Evolutionary conservation across 2,797 vertebrate species (phyloP), one percentile per base, ranked within the genome.

Genomic region (Lindbergichthys nudifrons): DNA sequence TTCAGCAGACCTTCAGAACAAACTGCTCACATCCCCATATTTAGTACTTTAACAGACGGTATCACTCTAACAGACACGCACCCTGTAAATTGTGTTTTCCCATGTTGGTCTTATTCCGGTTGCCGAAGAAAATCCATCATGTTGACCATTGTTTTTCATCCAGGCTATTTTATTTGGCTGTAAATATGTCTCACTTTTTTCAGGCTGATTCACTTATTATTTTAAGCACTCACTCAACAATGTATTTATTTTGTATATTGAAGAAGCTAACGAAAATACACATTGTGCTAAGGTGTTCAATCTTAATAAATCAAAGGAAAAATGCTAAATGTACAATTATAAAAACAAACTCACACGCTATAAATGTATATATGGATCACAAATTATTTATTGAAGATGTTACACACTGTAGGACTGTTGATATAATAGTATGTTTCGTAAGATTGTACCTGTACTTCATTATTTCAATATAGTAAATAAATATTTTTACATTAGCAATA

Each of bases 31-130:
- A 43, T 81, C 57, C 73, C 47, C 60, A 52, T 51, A 70, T 68
- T 79, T 30, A 79, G 62, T 73, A 18, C 60, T 89, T 83, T 66
- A 81, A 59, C 85, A 88, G 88, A 85, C 80, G 68, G 65, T 71
- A 89, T 91, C 75, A 70, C 70, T 88, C 83, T 78, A 87, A 61
- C 88, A 92, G 86, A 88, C 83, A 42, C 36, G 4, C 43, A 62
- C 30, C 53, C 61, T 84, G 77, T 61, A 85, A 87, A 73, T 61
- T 51, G 56, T 66, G 10, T 80, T 77, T 69, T 87, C 89, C 91
- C 90, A 76, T 43, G 77, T 79, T 79, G 77, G 60, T 88, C 73
- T 53, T 92, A 60, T 71, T 82, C 12, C 2, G 70, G 32, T 46
- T 60, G 69, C 61, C 70, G 71, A 69, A 63, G 53, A 63, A 86